Base-by-base conservation (phyloP, 1,140 invertebrate genomes). In the Augochlora pura region DNA sequence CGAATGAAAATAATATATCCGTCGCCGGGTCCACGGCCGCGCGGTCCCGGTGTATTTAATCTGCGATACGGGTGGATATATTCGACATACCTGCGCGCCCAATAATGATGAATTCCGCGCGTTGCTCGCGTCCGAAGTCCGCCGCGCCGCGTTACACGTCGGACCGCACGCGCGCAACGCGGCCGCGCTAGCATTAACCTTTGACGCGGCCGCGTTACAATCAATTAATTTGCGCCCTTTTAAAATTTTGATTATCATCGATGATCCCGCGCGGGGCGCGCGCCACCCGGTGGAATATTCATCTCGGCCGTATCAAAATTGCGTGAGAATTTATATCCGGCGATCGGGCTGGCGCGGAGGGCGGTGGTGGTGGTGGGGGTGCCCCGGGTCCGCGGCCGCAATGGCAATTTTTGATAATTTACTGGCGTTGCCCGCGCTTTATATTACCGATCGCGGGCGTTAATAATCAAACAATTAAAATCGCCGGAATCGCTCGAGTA, bases 41-140 rank as follows among this genome's bases (percentile, higher is more conserved):
- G n/a, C n/a, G n/a, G n/a, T n/a, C 9, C 18, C 46, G 68, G n/a
- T 81, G 72, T 77, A 84, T 85, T 85, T 85, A 84, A 85, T 85
- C 78, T 73, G 57, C 82, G 69, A 76, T 72, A 84, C 73, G 27
- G 57, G n/a, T n/a, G n/a, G n/a, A n/a, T 62, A 72, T 70, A 86
- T 86, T 85, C 84, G 76, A 77, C 80, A 82, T 85, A 82, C 75
- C 80, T 80, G 60, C 59, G 42, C 71, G 63, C 71, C 71, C 66
- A 82, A 74, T 82, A 79, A 86, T 85, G 76, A 78, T 78, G 83
- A 86, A 86, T 86, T 86, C 80, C 80, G 79, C 62, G 84, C 84
- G 73, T 86, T 76, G 74, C 67, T 86, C 57, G 27, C 76, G 75
- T 82, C 81, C 66, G 64, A 52, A 16, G 16, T 32, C 2, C 21